phyloP scores from a whole-genome alignment of 2,797 vertebrate genomes.

The Mormyrus hasselquistii region DNA sequence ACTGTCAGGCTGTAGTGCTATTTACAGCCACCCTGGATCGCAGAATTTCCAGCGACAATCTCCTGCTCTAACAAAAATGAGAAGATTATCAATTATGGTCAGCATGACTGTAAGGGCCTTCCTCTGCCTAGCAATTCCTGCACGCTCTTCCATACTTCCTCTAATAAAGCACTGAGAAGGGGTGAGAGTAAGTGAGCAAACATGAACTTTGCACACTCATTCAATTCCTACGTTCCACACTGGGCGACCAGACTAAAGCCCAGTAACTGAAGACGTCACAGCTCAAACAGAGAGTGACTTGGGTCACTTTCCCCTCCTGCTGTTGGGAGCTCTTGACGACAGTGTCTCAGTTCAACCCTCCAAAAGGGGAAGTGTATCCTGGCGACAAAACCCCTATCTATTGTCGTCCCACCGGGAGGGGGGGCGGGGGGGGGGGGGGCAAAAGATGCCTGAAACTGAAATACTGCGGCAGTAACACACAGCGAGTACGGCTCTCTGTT shows the following conservation, averaged over 20 bases:
- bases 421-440: background rate
- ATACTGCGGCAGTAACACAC: background rate
- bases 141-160: background rate
- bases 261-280: background rate
- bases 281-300: background rate
- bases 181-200: background rate
- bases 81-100: background rate
- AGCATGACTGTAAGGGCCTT: background rate
- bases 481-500: background rate
- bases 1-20: background rate
- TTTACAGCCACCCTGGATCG: background rate
- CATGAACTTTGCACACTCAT: background rate
- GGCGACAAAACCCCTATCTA: background rate
- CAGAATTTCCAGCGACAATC: background rate
- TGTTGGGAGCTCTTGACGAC: background rate
- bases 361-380: background rate
- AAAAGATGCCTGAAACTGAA: background rate
- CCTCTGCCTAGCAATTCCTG: background rate
- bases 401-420: background rate
- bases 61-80: background rate
- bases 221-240: background rate
- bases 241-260: background rate
- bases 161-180: background rate
- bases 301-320: background rate
- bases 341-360: background rate